phyloP scores from a whole-genome alignment of 2,888 invertebrate species.

The Protophormia terraenovae region DNA sequence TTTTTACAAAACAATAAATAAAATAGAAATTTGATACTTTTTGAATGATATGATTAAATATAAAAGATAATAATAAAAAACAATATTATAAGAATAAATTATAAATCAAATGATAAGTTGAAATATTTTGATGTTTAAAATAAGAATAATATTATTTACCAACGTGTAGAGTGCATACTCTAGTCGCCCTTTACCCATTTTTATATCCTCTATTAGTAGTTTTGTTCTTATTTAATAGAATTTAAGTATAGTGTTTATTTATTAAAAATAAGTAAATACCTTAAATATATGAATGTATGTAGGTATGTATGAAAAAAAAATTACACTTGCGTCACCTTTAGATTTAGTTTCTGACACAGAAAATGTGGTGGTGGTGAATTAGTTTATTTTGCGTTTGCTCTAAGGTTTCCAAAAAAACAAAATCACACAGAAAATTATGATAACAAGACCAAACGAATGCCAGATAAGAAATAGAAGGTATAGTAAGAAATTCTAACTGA shows the following conservation, averaged over 20 bases:
- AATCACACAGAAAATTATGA: neutral
- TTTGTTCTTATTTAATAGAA: neutral
- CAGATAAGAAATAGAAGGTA: neutral
- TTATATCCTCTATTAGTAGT: neutral
- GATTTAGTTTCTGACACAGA: constrained; percentile 12
- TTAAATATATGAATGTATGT: neutral
- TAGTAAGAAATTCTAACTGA: neutral
- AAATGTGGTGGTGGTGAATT: neutral
- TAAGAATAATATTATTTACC: too few species aligned
- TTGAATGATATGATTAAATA: neutral
- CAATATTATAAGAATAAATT: neutral
- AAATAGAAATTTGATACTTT: neutral
- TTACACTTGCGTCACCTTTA: constrained; percentile 34
- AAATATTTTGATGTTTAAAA: neutral
- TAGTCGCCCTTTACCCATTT: too few species aligned
- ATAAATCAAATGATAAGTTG: neutral
- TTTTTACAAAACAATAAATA: neutral
- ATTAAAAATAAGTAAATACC: neutral
- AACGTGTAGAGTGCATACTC: too few species aligned
- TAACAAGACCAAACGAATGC: neutral
- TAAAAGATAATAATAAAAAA: neutral
- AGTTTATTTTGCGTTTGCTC: neutral
- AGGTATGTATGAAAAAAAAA: neutral
- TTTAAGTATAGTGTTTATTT: neutral
- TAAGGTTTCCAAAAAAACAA: constrained; percentile 15